Evolutionary conservation across 2,797 vertebrate genomes (phyloP).

Genomic region (Diplodus puntazzo): DNA sequence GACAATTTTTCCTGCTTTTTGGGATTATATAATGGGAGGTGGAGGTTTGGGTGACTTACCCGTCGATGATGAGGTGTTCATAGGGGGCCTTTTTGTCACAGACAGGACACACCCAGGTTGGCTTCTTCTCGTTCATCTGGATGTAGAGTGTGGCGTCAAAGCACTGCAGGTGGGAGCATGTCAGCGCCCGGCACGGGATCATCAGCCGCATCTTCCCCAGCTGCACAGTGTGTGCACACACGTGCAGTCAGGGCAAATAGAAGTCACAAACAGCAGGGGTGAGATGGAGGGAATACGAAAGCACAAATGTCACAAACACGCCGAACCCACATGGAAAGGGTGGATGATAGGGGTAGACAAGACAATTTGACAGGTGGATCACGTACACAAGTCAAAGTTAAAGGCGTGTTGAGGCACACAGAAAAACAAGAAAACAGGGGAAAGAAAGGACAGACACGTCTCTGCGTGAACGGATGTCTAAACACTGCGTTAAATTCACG

Average conservation of each 20-base stretch:
- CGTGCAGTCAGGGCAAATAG: slow-evolving; percentile 29
- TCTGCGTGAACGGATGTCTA: slow-evolving; percentile 34
- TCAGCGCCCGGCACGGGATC: slow-evolving; percentile 95
- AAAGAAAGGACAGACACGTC: slow-evolving; percentile 41
- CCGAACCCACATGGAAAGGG: slow-evolving; percentile 49
- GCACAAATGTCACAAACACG: slow-evolving; percentile 44
- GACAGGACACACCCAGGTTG: slow-evolving; percentile 98
- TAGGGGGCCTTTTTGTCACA: slow-evolving; percentile 98
- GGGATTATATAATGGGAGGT: not conserved
- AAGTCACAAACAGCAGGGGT: slow-evolving; percentile 41
- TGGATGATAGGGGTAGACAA: slow-evolving; percentile 16
- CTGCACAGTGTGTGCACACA: slow-evolving; percentile 74
- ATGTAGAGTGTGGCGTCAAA: slow-evolving; percentile 98
- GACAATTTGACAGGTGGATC: slow-evolving; percentile 30
- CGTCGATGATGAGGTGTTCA: slow-evolving; percentile 98
- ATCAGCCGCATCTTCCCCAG: slow-evolving; percentile 97
- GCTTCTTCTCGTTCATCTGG: slow-evolving; percentile 99
- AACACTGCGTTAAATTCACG: slow-evolving; percentile 5
- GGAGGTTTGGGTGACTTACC: slow-evolving; percentile 80
- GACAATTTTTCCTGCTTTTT: too few relatives aligned
- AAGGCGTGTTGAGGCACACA: slow-evolving; percentile 29
- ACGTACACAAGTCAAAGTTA: slow-evolving; percentile 7
- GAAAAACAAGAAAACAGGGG: slow-evolving; percentile 4
- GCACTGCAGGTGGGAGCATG: slow-evolving; percentile 97
- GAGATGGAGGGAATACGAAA: slow-evolving; percentile 1